Evolutionary conservation across 1,140 invertebrate genomes (phyloP), one percentile per base, ranked within the genome.

Genomic region (Penaeus indicus): DNA sequence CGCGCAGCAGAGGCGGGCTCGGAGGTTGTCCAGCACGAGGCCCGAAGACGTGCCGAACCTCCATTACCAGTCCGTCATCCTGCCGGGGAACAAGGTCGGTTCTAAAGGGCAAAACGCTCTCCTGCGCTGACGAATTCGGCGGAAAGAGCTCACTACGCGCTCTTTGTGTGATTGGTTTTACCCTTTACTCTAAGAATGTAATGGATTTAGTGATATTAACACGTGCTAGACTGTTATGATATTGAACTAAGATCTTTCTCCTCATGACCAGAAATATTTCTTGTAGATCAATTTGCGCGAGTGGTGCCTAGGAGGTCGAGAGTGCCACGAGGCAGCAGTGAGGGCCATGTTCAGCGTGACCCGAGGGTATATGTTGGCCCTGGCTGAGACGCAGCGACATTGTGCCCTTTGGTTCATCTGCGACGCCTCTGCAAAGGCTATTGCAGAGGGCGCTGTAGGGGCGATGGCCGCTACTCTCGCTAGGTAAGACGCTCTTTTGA

Each of bases 391-490:
- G 25, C 77, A 61, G 1, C 32, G 16, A 4, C 11, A 32, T 19
- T 87, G 85, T 32, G 78, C 32, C 7, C 77, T 87, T 22, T 72
- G 85, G 85, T 32, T 87, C 8, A 61, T 87, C 27, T 87, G 85
- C n/a, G 22, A 87, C 11, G 85, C 85, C 25, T 54, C 85, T 4
- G 61, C 85, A 27, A 64, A 32, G 18, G 85, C 85, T 3, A 63
- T 64, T 69, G 63, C 77, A 8, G 85, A 87, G 47, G 85, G 85
- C 22, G 85, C 85, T 38, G 78, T 87, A 18, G 85, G 85, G 25
- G 77, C 77, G 16, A 54, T 87, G 85, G 85, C 85, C 18, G 85
- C 85, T 69, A 87, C 85, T 22, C 47, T 87, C 11, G 78, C 85
- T 22, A 82, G 85, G 85, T 87, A 42, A 80, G 54, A 16, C 54